These are phyloP conservation scores for Cisticola juncidis DNA, from an alignment of 2,113 vertebrate species.

Conservation along the genomic window DNA sequence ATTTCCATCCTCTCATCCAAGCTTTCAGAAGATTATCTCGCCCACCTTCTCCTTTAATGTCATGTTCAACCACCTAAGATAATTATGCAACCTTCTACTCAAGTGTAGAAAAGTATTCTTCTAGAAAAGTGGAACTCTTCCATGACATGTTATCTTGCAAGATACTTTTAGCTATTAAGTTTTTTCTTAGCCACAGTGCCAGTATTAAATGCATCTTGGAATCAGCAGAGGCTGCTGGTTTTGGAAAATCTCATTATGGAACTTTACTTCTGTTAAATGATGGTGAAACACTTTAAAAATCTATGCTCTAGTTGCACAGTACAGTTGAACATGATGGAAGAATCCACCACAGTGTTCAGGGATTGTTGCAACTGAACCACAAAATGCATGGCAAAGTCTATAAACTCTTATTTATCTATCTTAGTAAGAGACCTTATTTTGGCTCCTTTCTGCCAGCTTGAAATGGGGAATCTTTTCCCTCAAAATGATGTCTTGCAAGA, in stretches of 20 bases:
- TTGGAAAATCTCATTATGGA: neutral
- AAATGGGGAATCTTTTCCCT: neutral
- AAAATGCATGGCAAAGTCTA: neutral
- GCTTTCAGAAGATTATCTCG: neutral
- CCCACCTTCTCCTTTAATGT: neutral
- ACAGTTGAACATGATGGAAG: neutral
- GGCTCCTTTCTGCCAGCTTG: neutral
- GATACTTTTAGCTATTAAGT: neutral
- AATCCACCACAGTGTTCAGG: neutral
- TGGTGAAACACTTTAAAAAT: neutral
- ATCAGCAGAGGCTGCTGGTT: neutral
- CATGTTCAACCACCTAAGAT: neutral
- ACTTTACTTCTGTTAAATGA: neutral
- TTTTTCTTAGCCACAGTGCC: neutral
- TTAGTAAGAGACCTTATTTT: neutral
- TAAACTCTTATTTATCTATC: neutral
- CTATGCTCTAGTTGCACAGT: neutral
- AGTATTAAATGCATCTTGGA: neutral
- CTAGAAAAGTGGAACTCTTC: neutral
- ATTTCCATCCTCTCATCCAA: neutral
- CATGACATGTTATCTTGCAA: neutral
- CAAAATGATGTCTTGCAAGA: neutral
- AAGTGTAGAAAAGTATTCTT: neutral
- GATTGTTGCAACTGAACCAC: neutral
- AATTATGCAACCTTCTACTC: neutral